Evolutionary conservation across 2,888 invertebrate species (phyloP), one percentile per base, ranked within the genome.

Genomic region (Ypsolopha scabrella): DNA sequence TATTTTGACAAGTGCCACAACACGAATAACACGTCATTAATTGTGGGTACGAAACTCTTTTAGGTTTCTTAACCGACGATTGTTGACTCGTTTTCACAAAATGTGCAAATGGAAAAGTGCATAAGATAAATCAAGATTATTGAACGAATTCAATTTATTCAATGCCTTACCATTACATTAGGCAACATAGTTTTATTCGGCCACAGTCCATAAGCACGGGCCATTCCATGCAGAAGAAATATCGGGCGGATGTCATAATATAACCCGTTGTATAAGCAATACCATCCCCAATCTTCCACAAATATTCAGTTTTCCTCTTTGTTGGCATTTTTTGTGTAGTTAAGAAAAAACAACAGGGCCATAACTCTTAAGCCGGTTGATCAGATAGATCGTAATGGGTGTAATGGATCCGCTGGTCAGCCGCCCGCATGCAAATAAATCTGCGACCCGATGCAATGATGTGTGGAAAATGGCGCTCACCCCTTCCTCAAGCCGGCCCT

Each of bases 351-450:
- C 81, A 82, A 83, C 75, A 74, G 75, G 70, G 70, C 78, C 68
- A 85, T 86, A 83, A 86, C 78, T 86, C 85, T 86, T 68, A 71
- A 75, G 71, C 75, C 79, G 85, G 77, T 76, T 80, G 79, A 86
- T 86, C 86, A 80, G 86, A 86, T 86, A 86, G 67, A 62, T 61
- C 69, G 75, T 86, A 86, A 86, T 83, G 85, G 86, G 78, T 75
- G 77, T 86, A 86, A 86, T 86, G 82, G 80, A 81, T 86, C 86
- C 55, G 55, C 85, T 86, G 86, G 83, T 82, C 86, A 86, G 83
- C 83, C 80, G 85, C 85, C 87, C 86, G 85, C 87, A 87, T 86
- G 87, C 87, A 86, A 87, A 87, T 87, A 87, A 87, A 87, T 87
- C 87, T 82, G 79, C 77, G 78, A 72, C 75, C 81, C 79, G 71